phyloP scores from a whole-genome alignment of 2,797 vertebrate species.

The Aythya fuligula region DNA sequence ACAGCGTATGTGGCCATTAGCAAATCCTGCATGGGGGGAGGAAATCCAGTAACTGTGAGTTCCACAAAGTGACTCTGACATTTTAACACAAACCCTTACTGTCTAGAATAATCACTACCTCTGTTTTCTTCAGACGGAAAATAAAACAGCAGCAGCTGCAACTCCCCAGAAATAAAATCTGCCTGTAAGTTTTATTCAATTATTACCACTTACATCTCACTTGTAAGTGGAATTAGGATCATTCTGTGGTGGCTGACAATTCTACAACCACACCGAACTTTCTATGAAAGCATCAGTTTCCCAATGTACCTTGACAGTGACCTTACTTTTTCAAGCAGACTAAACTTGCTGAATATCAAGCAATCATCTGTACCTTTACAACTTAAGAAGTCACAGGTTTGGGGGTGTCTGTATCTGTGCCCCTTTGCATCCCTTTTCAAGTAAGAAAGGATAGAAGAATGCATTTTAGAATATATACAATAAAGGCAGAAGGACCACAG shows the following conservation, averaged over 20 bases:
- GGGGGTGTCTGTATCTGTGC: no score
- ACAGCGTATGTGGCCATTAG: background rate
- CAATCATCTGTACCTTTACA: background rate
- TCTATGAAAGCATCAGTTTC: background rate
- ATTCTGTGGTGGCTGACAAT: background rate
- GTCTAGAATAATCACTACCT: background rate
- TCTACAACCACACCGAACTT: background rate
- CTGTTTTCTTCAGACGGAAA: background rate
- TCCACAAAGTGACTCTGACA: background rate
- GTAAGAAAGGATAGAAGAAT: background rate
- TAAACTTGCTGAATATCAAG: background rate
- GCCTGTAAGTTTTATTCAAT: background rate
- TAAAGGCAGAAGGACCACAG: background rate
- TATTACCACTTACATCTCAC: background rate
- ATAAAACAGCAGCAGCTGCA: background rate
- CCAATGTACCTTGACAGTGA: background rate
- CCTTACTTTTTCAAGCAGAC: background rate
- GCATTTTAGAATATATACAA: rapidly evolving
- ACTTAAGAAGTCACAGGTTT: background rate
- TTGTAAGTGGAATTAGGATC: background rate
- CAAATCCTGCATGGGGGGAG: background rate
- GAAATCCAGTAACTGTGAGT: background rate
- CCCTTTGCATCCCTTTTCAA: background rate
- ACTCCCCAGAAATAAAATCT: background rate
- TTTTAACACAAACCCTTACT: background rate